Evolutionary conservation across 2,888 invertebrate genomes (phyloP), one percentile per base, ranked within the genome.

Genomic region (Leucoptera coffeella): DNA sequence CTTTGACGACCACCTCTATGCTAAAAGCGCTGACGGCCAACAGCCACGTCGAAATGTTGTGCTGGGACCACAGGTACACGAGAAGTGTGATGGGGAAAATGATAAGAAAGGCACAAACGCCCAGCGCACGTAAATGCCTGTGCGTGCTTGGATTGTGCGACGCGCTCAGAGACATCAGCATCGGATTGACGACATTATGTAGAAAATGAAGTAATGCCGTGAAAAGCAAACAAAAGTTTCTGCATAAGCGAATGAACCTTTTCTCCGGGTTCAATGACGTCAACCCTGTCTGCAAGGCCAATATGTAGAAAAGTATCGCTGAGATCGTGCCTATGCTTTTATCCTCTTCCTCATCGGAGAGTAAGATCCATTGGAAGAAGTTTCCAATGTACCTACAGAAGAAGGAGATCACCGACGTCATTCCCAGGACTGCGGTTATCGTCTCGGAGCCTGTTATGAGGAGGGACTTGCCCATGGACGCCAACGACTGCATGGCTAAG

Each of bases 301-400:
- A 64, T 36, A 94, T 87, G 46, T 94, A 92, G 51, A 96, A 95
- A 12, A 96, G 72, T 32, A 95, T 89, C 0, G 94, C 94, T 0
- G 94, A 91, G 4, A 95, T 89, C 0, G 92, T 91, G 6, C 94
- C 95, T 43, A 95, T 86, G 35, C 88, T 90, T 44, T 87, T 88
- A 48, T 92, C 93, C 38, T 88, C 87, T 34, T 90, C 91, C 35
- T 87, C 86, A 40, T 92, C 90, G 6, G 87, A 85, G 29, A 91
- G 64, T 17, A 95, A 60, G 34, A 92, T 82, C 82, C 88, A 87
- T 46, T 92, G 90, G 64, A 93, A 89, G 51, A 87, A 80, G 43
- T 84, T 80, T 14, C 91, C 92, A 38, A 93, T 83, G 56, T 90
- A 88, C 45, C 92, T 90, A 43, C 90, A 90, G 38, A 92, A 78